Conservation (phyloP, 2,797 vertebrate species). For the Peromyscus eremicus region DNA sequence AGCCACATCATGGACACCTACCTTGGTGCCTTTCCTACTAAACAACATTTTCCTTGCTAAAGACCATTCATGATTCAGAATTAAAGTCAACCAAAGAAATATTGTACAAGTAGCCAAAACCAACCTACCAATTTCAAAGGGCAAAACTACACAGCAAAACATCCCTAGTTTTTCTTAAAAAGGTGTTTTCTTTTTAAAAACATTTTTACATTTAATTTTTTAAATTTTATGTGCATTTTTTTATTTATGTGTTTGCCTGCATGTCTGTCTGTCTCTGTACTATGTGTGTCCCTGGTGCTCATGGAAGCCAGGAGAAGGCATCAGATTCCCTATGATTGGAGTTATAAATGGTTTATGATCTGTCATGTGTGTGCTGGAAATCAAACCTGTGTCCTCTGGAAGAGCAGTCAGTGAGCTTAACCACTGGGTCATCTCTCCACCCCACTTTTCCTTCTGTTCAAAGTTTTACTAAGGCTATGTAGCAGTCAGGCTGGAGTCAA, state of each 20-base stretch:
- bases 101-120: neutral
- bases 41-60: slow-evolving; percentile 49
- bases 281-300: neutral
- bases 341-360: neutral
- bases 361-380: neutral
- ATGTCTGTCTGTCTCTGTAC: neutral
- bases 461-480: neutral
- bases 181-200: neutral
- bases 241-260: neutral
- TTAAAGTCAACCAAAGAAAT: slow-evolving; percentile 47
- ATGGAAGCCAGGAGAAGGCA: neutral
- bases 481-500: neutral
- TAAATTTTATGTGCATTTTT: neutral
- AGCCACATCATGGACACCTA: neutral
- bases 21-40: neutral
- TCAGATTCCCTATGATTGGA: neutral
- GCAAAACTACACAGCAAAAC: slow-evolving; percentile 21
- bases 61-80: slow-evolving; percentile 45
- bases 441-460: neutral
- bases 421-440: neutral
- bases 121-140: neutral
- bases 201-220: neutral
- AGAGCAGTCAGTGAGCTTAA: neutral
- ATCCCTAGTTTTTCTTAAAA: slow-evolving; percentile 19
- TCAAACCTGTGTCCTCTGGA: neutral